Evolutionary conservation across 2,113 vertebrate species (phyloP), one percentile per base, ranked within the genome.

Genomic region (Salvelinus namaycush): DNA sequence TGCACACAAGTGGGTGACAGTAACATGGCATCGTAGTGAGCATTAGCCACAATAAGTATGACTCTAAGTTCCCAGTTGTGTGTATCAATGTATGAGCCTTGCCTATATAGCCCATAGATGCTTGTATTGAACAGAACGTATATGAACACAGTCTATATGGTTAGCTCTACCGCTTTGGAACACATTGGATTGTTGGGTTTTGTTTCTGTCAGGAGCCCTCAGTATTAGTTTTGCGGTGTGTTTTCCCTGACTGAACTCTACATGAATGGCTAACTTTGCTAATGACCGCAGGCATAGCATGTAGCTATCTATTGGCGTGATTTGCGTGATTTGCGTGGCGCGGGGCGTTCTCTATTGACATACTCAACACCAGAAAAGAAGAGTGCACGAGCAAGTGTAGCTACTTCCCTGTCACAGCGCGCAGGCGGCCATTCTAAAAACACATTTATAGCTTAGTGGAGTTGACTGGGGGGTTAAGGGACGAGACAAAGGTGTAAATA

Each of bases 401-500:
- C 84, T 89, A 82, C 86, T 88, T 89, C 86, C 86, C 80, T 77
- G 87, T 89, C 89, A 89, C 83, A 79, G 87, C 82, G 88, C 87
- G 88, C 91, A 86, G 88, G 87, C 90, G 86, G 87, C 87, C 88
- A 88, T 89, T 91, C 90, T 88, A 91, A 92, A 92, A 89, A 88
- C 80, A 91, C 80, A 88, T 88, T 90, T 86, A 87, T 84, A 65
- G 84, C 76, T 84, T 86, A 87, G 87, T 91, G 84, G 85, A 87
- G 79, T 82, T 80, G 84, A 87, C 81, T 86, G 57, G 94, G 93
- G 39, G 93, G 93, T 94, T 93, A 94, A 95, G 95, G 94, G 94
- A 96, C 95, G 95, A 94, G 93, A 94, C 93, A 95, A 93, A 95
- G 95, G 97, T 97, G 96, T 96, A 95, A 97, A 97, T 97, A 96